Conservation (phyloP, 2,888 invertebrate species). For the Argyresthia albistria region DNA sequence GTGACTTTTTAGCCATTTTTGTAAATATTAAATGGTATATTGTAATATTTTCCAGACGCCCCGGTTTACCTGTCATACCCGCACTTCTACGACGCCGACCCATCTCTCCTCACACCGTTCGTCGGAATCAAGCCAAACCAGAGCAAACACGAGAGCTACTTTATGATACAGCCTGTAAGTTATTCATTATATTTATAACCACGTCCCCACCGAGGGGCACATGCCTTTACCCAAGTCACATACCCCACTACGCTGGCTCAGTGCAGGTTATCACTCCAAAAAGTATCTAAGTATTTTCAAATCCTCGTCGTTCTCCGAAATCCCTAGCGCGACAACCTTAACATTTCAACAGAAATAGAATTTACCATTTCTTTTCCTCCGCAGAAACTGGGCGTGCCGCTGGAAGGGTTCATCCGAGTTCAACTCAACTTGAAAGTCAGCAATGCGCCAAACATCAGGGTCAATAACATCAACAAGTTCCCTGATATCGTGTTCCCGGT, state of each 20-base stretch:
- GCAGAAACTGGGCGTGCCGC: slow-evolving; percentile 88
- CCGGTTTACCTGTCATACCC: slow-evolving; percentile 92
- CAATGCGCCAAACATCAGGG: slow-evolving; percentile 75
- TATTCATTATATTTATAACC: too few relatives aligned
- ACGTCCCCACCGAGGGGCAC: too few relatives aligned
- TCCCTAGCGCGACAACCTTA: too few relatives aligned
- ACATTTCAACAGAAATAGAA: not conserved
- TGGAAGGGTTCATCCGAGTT: slow-evolving; percentile 85
- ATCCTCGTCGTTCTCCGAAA: too few relatives aligned
- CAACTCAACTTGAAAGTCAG: slow-evolving; percentile 88
- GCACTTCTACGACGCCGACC: slow-evolving; percentile 89
- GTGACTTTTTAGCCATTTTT: too few relatives aligned
- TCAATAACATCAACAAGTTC: slow-evolving; percentile 80
- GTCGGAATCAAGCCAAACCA: slow-evolving; percentile 80
- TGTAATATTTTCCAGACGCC: slow-evolving; percentile 75
- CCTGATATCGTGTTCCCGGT: slow-evolving; percentile 87
- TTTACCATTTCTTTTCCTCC: slow-evolving; percentile 18
- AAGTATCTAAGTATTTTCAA: too few relatives aligned
- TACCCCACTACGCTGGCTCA: too few relatives aligned
- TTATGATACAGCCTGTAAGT: slow-evolving; percentile 89
- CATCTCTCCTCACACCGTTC: slow-evolving; percentile 75
- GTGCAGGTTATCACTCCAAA: too few relatives aligned
- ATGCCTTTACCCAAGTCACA: too few relatives aligned
- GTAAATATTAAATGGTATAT: too few relatives aligned
- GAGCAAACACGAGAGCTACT: slow-evolving; percentile 81